These are phyloP conservation scores for Coelopa frigida DNA, from an alignment of 1,140 invertebrate species.

Conservation along the genomic window DNA sequence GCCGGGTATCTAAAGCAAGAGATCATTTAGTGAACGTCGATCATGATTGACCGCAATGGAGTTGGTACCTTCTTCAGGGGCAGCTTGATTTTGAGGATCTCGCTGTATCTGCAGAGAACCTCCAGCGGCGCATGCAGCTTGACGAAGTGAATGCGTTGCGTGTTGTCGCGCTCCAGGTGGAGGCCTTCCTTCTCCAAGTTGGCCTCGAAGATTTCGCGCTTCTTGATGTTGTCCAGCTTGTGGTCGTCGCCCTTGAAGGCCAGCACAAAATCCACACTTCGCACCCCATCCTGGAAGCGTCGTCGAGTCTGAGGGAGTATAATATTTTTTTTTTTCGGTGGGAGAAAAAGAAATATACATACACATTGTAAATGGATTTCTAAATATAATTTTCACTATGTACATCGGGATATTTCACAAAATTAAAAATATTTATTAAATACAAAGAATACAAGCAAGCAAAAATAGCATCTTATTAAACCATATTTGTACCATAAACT, in stretches of 20 bases:
- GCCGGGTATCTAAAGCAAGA: conserved; percentile 21
- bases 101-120: conserved; percentile 73
- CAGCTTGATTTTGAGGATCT: conserved; percentile 82
- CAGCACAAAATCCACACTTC: conserved; percentile 59
- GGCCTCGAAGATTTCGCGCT: conserved; percentile 52
- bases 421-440: too few species aligned
- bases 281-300: conserved; percentile 42
- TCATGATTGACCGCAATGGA: background rate
- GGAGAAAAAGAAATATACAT: conserved; percentile 1
- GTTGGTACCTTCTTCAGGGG: conserved; percentile 62
- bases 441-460: too few species aligned
- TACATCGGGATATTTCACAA: too few species aligned
- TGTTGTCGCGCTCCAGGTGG: conserved; percentile 54
- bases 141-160: conserved; percentile 55
- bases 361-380: background rate
- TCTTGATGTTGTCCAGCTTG: conserved; percentile 37
- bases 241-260: conserved; percentile 51
- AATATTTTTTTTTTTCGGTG: too few species aligned
- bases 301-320: conserved; percentile 34
- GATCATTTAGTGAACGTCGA: background rate
- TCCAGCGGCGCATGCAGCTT: conserved; percentile 74
- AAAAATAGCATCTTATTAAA: too few species aligned
- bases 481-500: too few species aligned
- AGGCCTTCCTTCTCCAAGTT: conserved; percentile 55
- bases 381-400: too few species aligned